Evolutionary conservation across 2,113 vertebrate species (phyloP).

Genomic region (Pungitius pungitius): DNA sequence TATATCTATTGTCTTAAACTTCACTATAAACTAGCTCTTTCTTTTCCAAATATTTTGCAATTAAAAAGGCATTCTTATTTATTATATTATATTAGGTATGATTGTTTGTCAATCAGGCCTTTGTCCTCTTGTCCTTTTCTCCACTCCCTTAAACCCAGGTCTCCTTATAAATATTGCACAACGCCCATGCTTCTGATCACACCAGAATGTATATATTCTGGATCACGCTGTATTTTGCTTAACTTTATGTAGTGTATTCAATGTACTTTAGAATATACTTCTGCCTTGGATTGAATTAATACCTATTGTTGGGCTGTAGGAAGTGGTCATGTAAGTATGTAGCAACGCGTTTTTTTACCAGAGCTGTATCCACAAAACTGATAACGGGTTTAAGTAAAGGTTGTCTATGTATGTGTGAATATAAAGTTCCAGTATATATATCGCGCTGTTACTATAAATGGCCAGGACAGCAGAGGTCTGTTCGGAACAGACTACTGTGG

Average conservation of each 20-base stretch:
- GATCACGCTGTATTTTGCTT: not conserved
- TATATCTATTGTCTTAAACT: not conserved
- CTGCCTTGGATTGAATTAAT: not conserved
- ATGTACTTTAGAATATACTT: not conserved
- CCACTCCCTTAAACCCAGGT: not conserved
- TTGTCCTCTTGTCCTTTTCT: not conserved
- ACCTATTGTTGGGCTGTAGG: not conserved
- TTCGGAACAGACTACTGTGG: constrained; percentile 67
- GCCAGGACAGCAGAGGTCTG: constrained; percentile 79
- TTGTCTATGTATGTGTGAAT: constrained; percentile 59
- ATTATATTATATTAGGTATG: not conserved
- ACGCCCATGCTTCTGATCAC: not conserved
- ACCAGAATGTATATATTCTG: not conserved
- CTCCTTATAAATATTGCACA: not conserved
- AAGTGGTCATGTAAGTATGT: not conserved
- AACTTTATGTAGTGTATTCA: not conserved
- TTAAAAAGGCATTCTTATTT: no score
- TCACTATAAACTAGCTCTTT: not conserved
- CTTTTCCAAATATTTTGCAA: no score
- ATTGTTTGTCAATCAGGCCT: not conserved
- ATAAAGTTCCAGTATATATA: constrained; percentile 80
- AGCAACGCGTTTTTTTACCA: not conserved
- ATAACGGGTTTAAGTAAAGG: constrained; percentile 29
- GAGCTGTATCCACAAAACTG: not conserved
- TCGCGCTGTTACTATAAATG: constrained; percentile 87